Evolutionary conservation across 2,113 vertebrate species (phyloP), one percentile per base, ranked within the genome.

Genomic region (Taurulus bubalis): DNA sequence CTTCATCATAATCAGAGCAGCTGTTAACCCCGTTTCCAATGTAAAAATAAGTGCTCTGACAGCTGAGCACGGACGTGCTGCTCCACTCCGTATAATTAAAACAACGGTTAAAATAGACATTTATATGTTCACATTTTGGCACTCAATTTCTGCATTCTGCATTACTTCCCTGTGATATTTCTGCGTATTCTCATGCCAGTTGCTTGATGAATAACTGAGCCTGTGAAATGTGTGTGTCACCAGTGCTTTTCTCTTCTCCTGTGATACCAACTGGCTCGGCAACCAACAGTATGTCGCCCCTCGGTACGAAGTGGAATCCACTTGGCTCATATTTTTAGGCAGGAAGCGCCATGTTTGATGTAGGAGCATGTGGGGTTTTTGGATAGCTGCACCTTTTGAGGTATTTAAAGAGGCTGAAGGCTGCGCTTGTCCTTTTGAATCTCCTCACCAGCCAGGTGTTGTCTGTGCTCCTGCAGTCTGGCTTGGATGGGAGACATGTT

Each of bases 401-500:
- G 83, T 91, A 91, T 92, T 91, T 91, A 83, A 85, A 85, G 79
- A 81, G 76, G 69, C 30, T 51, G 75, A 74, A 83, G 60, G 63
- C 59, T 18, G 56, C n/a, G 40, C 79, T 85, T 87, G 42, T 79
- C 85, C 87, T 32, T 55, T 36, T 14, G 62, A 26, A 30, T 59
- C 30, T 59, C 28, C 15, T 59, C 15, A 36, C 30, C 32, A 18
- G 16, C 59, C 59, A 62, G 0, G 3, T 22, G 36, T 36, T 36
- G 30, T 30, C 32, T 62, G 30, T 89, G 24, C 77, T 76, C 60
- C 45, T 75, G 56, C 80, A 74, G 74, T 90, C 87, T 88, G 83
- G 87, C 85, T 82, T 68, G 80, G 76, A 86, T 78, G 75, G 83
- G 69, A 89, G 91, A 94, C 89, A 83, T 51, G 74, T 80, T 83